Base-by-base conservation (phyloP, 2,797 vertebrate species). In the Myotis findleyi region DNA sequence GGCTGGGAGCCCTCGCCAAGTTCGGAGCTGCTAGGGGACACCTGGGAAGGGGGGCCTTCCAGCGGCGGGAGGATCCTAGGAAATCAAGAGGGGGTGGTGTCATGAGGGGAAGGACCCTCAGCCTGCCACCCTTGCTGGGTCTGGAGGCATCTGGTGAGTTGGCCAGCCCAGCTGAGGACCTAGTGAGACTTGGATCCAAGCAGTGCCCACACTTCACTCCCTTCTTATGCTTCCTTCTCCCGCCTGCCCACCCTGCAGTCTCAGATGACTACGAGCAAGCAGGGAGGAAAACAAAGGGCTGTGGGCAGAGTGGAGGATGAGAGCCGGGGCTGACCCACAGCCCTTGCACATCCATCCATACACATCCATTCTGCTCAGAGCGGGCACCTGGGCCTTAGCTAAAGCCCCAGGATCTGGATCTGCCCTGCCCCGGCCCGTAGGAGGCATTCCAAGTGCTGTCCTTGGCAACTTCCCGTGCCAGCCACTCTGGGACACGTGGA, bases 41-140 rank as follows among this genome's bases (percentile, higher is more conserved):
- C 96, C 77, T 97, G 98, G 2, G 92, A 68, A 47, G 96, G 94
- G 0, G 96, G 98, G 87, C 89, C 97, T 94, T 98, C 98, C 95
- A 98, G 96, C 23, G 97, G 97, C 7, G 98, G 98, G 71, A 98
- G 97, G 95, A 99, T 97, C 97, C 98, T 99, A 97, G 51, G 95
- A 97, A 87, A 97, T 55, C 59, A 93, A 95, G 41, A 93, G 8
- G 16, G 27, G 62, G 57, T 36, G 62, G 64, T 36, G 66, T 81
- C n/a, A 41, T 27, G n/a, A 93, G 86, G 68, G 69, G 47, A 89
- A 17, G 33, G 27, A 47, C 17, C 77, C 76, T 90, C 36, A 38
- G 57, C 36, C 53, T 73, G 44, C 41, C 9, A 12, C 20, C 33
- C 10, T n/a, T 47, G 8, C 81, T n/a, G 51, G 55, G 33, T 73